Conservation (phyloP, 2,797 vertebrate species). For the Parauchenoglanis punctatus region DNA sequence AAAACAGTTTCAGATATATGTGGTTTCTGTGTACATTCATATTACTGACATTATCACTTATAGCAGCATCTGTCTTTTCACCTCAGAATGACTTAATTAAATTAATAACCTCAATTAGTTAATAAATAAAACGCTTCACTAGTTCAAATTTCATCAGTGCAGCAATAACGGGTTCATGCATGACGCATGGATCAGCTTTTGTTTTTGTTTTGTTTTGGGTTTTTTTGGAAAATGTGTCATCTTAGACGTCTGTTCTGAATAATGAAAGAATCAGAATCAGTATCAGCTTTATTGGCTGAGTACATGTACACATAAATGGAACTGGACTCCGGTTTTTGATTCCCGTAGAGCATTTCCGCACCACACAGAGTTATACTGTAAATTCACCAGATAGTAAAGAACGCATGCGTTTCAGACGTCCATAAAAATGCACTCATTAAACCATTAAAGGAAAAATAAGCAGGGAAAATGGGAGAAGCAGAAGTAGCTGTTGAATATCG, state of each 20-base stretch:
- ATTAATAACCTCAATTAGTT: neutral
- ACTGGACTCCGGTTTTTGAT: neutral
- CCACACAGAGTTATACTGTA: neutral
- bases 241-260: neutral
- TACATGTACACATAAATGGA: no score
- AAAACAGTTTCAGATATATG: neutral
- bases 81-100: neutral
- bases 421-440: no score
- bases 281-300: no score
- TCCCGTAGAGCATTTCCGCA: neutral
- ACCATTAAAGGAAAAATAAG: neutral
- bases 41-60: neutral
- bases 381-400: no score
- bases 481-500: neutral
- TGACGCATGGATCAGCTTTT: neutral
- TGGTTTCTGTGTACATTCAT: neutral
- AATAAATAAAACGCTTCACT: neutral
- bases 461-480: neutral
- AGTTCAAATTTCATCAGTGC: neutral
- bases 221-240: neutral
- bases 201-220: neutral
- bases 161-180: neutral
- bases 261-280: neutral
- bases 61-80: neutral
- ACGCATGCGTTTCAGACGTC: no score